Evolutionary conservation across 2,797 vertebrate species (phyloP).

Genomic region (Typhlichthys eigenmanni): DNA sequence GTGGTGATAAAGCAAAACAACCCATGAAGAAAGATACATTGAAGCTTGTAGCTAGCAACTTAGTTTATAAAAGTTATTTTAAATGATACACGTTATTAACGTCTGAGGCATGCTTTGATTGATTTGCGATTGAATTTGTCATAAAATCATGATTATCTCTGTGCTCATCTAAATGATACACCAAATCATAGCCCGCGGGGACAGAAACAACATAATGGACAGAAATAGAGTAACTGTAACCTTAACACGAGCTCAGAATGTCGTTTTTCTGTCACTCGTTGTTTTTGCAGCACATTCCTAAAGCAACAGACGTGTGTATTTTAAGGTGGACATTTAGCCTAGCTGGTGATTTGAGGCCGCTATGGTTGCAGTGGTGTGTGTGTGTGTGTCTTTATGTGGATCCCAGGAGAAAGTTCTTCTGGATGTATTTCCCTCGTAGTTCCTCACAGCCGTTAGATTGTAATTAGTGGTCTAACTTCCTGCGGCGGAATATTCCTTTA

Average conservation of each 20-base stretch:
- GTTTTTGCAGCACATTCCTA: constrained; percentile 70
- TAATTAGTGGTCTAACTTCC: constrained; percentile 67
- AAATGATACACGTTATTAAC: too few relatives aligned
- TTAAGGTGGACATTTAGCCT: constrained; percentile 69
- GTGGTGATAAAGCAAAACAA: constrained; percentile 45
- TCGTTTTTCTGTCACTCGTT: constrained; percentile 43
- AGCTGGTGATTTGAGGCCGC: constrained; percentile 73
- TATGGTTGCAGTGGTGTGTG: constrained; percentile 50
- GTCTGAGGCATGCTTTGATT: too few relatives aligned
- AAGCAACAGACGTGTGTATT: constrained; percentile 61
- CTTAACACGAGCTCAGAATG: constrained; percentile 22
- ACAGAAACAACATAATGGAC: constrained; percentile 52
- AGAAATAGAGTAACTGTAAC: constrained; percentile 61
- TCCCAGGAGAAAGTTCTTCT: constrained; percentile 51
- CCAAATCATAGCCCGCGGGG: neutral
- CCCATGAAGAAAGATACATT: constrained; percentile 1
- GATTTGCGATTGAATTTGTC: neutral
- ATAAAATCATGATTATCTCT: neutral
- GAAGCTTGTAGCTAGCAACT: neutral
- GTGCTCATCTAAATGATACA: constrained; percentile 1
- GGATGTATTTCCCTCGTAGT: constrained; percentile 60
- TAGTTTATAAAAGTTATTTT: too few relatives aligned
- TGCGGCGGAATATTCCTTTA: constrained; percentile 51
- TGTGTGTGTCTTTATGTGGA: constrained; percentile 19
- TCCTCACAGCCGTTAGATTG: constrained; percentile 60